Percentiles rank a stretch among this genome's conserved stretches.
Evolutionary conservation across 1,140 invertebrate genomes (phyloP).

Genomic region (Calycopis cecrops): DNA sequence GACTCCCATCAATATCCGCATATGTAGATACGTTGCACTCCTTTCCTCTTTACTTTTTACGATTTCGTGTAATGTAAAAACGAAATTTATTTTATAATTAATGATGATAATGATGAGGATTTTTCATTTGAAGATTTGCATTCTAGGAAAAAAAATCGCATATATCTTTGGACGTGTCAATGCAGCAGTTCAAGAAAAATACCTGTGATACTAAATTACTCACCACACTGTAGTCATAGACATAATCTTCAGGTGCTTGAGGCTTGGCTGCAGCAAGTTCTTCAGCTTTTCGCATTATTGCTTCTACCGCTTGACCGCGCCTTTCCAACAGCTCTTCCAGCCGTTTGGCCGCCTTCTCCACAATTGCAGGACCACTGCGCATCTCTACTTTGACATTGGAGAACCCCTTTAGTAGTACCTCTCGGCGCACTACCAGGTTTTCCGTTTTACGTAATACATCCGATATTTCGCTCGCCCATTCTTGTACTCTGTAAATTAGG

Average conservation of each 20-base stretch:
- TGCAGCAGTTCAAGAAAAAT: no score
- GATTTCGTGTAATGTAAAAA: no score
- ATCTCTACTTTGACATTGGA: conserved; percentile 41
- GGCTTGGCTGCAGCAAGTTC: conserved; percentile 34
- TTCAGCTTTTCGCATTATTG: conserved; percentile 58
- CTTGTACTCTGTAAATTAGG: conserved; percentile 38
- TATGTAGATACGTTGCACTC: no score
- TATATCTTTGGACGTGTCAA: no score
- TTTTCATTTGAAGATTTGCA: no score
- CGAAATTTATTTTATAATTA: no score
- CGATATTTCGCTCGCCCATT: conserved; percentile 55
- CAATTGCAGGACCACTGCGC: conserved; percentile 51
- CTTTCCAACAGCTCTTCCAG: conserved; percentile 46
- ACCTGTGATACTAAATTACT: conserved; percentile 30
- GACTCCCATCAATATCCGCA: no score
- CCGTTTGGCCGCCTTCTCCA: conserved; percentile 42
- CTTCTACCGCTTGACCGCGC: conserved; percentile 47
- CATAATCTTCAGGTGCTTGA: conserved; percentile 34
- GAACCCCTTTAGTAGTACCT: conserved; percentile 45
- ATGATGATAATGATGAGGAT: no score
- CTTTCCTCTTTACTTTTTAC: no score
- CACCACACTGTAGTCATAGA: conserved; percentile 50
- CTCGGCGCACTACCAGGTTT: conserved; percentile 41
- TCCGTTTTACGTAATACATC: conserved; percentile 43
- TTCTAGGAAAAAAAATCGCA: no score